Evolutionary conservation across 2,888 invertebrate genomes (phyloP), one percentile per base, ranked within the genome.

Genomic region (Phasia obesa): DNA sequence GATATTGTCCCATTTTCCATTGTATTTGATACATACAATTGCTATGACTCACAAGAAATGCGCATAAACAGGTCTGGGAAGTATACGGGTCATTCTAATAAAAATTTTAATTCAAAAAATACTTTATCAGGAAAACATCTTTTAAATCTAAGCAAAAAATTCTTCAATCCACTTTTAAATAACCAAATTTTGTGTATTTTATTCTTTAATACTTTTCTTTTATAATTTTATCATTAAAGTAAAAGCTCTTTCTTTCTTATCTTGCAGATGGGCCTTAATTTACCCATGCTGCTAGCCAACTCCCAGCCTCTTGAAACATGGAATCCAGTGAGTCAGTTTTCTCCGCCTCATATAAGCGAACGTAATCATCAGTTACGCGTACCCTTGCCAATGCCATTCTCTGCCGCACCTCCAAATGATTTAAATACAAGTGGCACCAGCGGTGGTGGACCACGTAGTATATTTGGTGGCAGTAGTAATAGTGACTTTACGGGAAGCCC

Each of bases 241-340:
- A n/a, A n/a, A n/a, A n/a, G n/a, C n/a, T n/a, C n/a, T n/a, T 19
- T 57, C 15, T 23, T 5, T 51, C 5, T 74, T 81, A 17, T 35
- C 1, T 87, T 88, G 11, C 86, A 90, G 90, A 90, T 90, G 89
- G 90, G 90, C 67, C 86, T 90, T 35, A 89, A 89, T 62, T 86
- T 90, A 70, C 90, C 90, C 74, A 87, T 90, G 88, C 86, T 90
- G 75, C 88, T 90, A 85, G 90, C 90, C 35, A 89, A 86, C 27
- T 88, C 86, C 27, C 90, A 89, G 84, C 89, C 87, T 35, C 80
- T 90, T 71, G 88, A 89, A 59, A 87, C 85, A 7, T 90, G 90
- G 90, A 90, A 90, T 81, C 86, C 89, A 4, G 86, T 87, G 19
- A 88, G 89, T 9, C 89, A 89, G 59, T 90, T 88, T 70, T 90